Evolutionary conservation across 2,888 invertebrate genomes (phyloP), one percentile per base, ranked within the genome.

Genomic region (Cephonodes hylas): DNA sequence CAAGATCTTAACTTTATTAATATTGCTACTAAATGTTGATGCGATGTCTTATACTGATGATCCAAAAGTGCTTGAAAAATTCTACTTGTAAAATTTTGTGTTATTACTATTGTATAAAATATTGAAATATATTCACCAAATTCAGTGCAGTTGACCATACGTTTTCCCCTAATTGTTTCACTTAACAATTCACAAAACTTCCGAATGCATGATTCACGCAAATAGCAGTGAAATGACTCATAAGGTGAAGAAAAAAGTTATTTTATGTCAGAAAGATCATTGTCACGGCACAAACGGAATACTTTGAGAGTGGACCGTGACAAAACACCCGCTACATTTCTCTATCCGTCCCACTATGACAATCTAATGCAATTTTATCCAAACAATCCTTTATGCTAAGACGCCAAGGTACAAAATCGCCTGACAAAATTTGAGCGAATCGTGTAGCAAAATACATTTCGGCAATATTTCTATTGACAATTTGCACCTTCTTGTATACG

Each of bases 271-370:
- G 22, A 57, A 42, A 56, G 44, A 44, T 61, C 34, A 61, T 61
- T 61, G 45, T 61, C 34, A 22, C 57, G 7, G 6, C 20, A 44
- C n/a, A 27, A 53, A 60, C 61, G 45, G 45, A 45, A 57, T 42
- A 48, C 38, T 27, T 34, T 15, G 58, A 61, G 59, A 38, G 18
- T 27, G 13, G 56, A 60, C 42, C 62, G 60, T 59, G 62, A 62
- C 64, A 62, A 64, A 60, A 62, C 38, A 59, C 59, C 6, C 53
- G 60, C 48, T 48, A 48, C 18, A 64, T 58, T 62, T 60, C 23
- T 45, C 44, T 60, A 15, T 42, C 42, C 27, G 38, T 62, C 58
- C 44, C 56, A 42, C 38, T 44, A 48, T 44, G 25, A 27, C 20
- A 31, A 57, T 38, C 46, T 61, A 23, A 59, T 53, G 23, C 58